Evolutionary conservation across 2,888 invertebrate species (phyloP).

Genomic region (Noctua fimbriata): DNA sequence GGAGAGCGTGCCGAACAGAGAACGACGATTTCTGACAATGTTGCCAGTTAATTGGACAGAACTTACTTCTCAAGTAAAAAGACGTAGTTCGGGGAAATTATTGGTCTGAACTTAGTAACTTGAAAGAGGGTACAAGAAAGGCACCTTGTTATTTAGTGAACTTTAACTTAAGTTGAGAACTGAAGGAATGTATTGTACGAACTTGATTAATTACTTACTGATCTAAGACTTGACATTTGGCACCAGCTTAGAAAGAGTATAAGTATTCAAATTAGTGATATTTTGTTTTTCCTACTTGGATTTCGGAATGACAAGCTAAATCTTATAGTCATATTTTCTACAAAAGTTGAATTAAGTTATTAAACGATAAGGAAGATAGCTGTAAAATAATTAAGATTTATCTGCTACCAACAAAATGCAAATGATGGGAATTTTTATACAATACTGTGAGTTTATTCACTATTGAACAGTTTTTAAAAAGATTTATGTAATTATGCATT

Average conservation of each 20-base stretch:
- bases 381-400: constrained; percentile 65
- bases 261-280: not conserved
- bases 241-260: not conserved
- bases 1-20: constrained; percentile 73
- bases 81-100: constrained; percentile 80
- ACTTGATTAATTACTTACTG: constrained; percentile 58
- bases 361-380: constrained; percentile 58
- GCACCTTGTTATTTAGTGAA: constrained; percentile 74
- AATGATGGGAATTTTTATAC: constrained; percentile 65
- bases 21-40: constrained; percentile 78
- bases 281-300: constrained; percentile 17
- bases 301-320: constrained; percentile 9
- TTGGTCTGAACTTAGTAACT: constrained; percentile 77
- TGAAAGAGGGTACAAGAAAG: constrained; percentile 72
- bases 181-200: constrained; percentile 67
- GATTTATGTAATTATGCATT: constrained; percentile 58
- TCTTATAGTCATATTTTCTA: constrained; percentile 18
- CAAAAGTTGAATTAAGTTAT: constrained; percentile 63
- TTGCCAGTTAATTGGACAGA: constrained; percentile 85
- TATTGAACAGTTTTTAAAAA: constrained; percentile 57
- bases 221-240: constrained; percentile 29
- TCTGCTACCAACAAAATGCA: constrained; percentile 54
- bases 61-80: constrained; percentile 81
- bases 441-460: constrained; percentile 62
- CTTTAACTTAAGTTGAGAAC: constrained; percentile 68